phyloP scores from a whole-genome alignment of 2,113 vertebrate species.

The Oostethus manadensis region DNA sequence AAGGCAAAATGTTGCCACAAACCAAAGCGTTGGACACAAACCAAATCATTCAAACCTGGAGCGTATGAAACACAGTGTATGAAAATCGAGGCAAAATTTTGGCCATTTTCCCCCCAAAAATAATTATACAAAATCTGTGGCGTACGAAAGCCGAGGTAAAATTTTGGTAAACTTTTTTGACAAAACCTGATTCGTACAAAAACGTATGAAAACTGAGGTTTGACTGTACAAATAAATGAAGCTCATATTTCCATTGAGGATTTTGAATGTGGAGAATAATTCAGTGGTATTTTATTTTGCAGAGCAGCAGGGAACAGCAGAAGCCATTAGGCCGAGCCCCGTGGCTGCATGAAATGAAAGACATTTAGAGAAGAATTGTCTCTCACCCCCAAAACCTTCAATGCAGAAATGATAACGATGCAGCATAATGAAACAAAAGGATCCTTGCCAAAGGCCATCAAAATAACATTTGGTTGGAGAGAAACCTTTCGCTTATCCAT shows the following conservation, averaged over 20 bases:
- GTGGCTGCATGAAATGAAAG: constrained; percentile 69
- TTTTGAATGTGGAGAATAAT: constrained; percentile 51
- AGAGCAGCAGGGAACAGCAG: constrained; percentile 58
- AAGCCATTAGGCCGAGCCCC: constrained; percentile 71
- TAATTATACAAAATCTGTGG: too few relatives aligned
- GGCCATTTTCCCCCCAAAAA: too few relatives aligned
- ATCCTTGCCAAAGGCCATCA: constrained; percentile 71
- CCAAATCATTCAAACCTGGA: too few relatives aligned
- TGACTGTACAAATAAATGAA: constrained; percentile 45
- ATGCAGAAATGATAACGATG: constrained; percentile 73
- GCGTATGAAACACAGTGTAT: too few relatives aligned
- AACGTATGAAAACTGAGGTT: too few relatives aligned
- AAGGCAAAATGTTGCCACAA: too few relatives aligned
- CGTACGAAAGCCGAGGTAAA: too few relatives aligned
- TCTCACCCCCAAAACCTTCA: constrained; percentile 69
- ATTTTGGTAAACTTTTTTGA: too few relatives aligned
- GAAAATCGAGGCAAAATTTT: too few relatives aligned
- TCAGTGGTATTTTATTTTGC: not conserved
- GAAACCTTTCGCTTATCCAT: constrained; percentile 61
- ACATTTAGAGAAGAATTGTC: constrained; percentile 69
- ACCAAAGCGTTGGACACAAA: too few relatives aligned
- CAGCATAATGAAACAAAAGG: constrained; percentile 71
- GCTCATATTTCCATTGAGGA: constrained; percentile 53
- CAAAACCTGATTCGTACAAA: too few relatives aligned
- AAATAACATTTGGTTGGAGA: constrained; percentile 67